phyloP scores from a whole-genome alignment of 1,140 invertebrate genomes.

The Megalonaias nervosa region DNA sequence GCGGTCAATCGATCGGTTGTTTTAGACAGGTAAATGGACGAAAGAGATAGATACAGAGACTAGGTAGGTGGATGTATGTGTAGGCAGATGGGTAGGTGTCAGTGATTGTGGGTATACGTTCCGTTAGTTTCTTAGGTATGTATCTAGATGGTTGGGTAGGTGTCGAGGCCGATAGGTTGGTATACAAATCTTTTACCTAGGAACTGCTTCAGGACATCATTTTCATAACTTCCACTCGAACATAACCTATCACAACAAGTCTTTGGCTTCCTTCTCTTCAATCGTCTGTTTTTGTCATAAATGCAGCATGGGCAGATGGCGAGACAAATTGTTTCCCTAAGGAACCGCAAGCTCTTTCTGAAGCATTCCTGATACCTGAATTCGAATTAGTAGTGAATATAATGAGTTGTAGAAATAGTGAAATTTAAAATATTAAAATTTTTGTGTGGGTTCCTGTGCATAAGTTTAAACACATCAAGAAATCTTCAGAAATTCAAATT shows the following conservation, averaged over 20 bases:
- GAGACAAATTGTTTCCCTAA: conserved; percentile 41
- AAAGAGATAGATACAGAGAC: too few relatives aligned
- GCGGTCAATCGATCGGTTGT: too few relatives aligned
- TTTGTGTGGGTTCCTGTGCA: too few relatives aligned
- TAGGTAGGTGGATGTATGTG: too few relatives aligned
- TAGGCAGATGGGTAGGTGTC: too few relatives aligned
- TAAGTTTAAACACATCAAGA: neutral
- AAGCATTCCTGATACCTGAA: conserved; percentile 46
- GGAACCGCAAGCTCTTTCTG: conserved; percentile 15
- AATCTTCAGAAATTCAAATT: neutral
- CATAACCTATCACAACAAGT: conserved; percentile 19
- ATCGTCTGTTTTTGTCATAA: conserved; percentile 34
- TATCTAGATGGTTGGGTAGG: neutral
- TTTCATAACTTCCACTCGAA: conserved; percentile 47
- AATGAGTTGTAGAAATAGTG: neutral
- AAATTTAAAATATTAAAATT: neutral
- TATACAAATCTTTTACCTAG: conserved; percentile 32
- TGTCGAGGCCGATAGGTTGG: too few relatives aligned
- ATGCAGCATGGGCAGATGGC: conserved; percentile 55
- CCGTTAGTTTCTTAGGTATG: neutral
- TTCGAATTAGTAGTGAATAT: too few relatives aligned
- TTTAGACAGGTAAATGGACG: too few relatives aligned
- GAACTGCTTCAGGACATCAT: conserved; percentile 54
- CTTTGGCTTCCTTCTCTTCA: conserved; percentile 13
- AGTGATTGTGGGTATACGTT: too few relatives aligned